phyloP scores from a whole-genome alignment of 2,113 vertebrate species.

The Carassius gibelio region DNA sequence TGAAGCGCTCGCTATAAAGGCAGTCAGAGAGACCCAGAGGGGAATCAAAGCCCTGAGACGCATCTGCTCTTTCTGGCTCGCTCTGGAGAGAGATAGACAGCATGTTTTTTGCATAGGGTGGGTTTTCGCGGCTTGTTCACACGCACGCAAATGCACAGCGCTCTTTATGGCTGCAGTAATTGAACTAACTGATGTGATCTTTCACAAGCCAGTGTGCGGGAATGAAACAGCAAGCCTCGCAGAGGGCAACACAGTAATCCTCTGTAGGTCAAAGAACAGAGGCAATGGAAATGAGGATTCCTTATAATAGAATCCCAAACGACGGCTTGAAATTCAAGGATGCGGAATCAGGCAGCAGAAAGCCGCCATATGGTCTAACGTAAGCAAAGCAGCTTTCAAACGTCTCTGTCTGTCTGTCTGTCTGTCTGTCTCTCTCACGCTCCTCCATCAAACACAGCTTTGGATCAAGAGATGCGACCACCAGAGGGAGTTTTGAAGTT shows the following conservation, averaged over 20 bases:
- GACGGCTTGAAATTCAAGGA: slow-evolving; percentile 5
- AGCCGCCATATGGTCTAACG: slow-evolving; percentile 15
- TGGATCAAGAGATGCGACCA: slow-evolving; percentile 33
- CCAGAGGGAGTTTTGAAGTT: slow-evolving; percentile 51
- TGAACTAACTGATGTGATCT: slow-evolving; percentile 27
- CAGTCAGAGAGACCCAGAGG: slow-evolving; percentile 18
- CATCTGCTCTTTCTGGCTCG: slow-evolving; percentile 20
- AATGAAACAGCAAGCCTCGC: neutral
- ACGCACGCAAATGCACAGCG: neutral
- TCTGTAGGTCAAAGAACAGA: slow-evolving; percentile 44
- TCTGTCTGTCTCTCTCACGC: slow-evolving; percentile 14
- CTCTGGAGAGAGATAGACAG: neutral
- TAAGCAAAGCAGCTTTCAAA: slow-evolving; percentile 25
- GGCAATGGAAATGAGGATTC: slow-evolving; percentile 20
- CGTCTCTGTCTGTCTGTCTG: neutral
- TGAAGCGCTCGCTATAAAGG: slow-evolving; percentile 3
- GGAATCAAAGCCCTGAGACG: slow-evolving; percentile 17
- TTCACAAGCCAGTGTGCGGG: slow-evolving; percentile 2
- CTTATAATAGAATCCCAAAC: slow-evolving; percentile 38
- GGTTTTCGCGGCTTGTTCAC: neutral
- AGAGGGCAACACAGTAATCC: slow-evolving; percentile 23
- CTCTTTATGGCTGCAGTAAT: slow-evolving; percentile 17
- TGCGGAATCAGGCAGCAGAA: slow-evolving; percentile 29
- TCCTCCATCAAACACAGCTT: slow-evolving; percentile 13
- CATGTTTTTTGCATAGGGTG: slow-evolving; percentile 32